A percentile compares a stretch with the other conserved stretches of the same genome.
Conservation (phyloP, 2,113 vertebrate species). For the Herpetotheres cachinnans region DNA sequence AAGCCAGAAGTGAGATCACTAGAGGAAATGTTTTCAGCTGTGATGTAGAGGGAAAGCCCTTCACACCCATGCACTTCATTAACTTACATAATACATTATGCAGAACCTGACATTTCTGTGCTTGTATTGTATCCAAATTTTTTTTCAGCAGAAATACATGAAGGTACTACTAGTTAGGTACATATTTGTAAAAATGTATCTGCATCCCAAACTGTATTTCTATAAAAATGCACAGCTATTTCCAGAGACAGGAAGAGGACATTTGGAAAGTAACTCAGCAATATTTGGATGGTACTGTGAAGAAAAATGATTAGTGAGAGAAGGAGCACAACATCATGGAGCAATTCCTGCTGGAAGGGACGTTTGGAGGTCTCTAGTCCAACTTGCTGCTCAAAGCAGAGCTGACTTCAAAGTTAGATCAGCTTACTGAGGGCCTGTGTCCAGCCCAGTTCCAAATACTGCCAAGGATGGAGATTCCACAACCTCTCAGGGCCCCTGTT, state of each 20-base stretch:
- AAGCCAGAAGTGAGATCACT: background rate
- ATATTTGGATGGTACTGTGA: background rate
- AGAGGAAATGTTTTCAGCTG: slow-evolving; percentile 1
- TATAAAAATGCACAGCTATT: background rate
- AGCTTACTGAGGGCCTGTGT: background rate
- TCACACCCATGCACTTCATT: slow-evolving; percentile 22
- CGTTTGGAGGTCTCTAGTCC: background rate
- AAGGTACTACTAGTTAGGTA: background rate
- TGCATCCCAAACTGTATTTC: background rate
- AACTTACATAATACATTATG: background rate
- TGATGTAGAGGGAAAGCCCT: slow-evolving; percentile 25
- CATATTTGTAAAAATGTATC: background rate
- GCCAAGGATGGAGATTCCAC: background rate
- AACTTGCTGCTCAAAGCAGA: background rate
- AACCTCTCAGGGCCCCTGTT: background rate
- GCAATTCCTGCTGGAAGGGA: background rate
- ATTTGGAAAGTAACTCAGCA: background rate
- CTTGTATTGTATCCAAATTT: background rate
- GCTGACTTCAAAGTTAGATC: background rate
- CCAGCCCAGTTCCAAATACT: background rate
- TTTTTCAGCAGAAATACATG: background rate
- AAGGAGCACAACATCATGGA: background rate
- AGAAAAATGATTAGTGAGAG: background rate
- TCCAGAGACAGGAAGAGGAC: background rate
- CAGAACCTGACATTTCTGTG: background rate